Base-by-base conservation (phyloP, 2,888 invertebrate genomes). In the Mythimna loreyi region DNA sequence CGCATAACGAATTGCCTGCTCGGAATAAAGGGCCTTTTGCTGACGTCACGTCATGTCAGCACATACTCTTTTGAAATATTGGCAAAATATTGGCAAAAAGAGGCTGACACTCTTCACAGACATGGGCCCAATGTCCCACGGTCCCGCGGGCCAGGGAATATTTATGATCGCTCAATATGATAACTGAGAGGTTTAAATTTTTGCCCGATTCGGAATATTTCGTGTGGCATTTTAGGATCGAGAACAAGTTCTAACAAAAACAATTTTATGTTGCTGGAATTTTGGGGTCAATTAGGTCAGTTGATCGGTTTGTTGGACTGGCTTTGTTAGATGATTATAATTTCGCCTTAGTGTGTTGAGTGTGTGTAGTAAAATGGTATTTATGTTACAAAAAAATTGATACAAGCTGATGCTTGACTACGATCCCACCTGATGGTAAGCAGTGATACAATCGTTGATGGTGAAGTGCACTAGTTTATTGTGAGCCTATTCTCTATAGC, bases 1-100 rank as follows among this genome's bases (percentile, higher is more conserved):
- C 75, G 72, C 72, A 75, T 81, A 85, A 67, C 52, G 62, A 81
- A 73, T 67, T 64, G 69, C 67, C 62, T 67, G 57, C 50, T 72
- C 70, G 52, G 62, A 76, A 84, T 78, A 83, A 80, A 83, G 59
- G 66, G 28, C 61, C 66, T 43, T 66, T 33, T 23, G 64, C 69
- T 60, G 81, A 84, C 70, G 65, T 62, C 72, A 67, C 53, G 67
- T 77, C 68, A 77, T 66, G 81, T 81, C 79, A 70, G 72, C 79
- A 73, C 68, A 71, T 72, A 69, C 80, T 82, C 78, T 81, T 85
- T 83, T 86, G 87, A 87, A 85, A 86, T 89, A 89, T 89, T 86
- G 86, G 84, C 84, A 84, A 87, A 89, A 89, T 90, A 89, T 89
- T 86, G 88, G 85, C 78, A 81, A 83, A 86, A 85, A 80, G 79